Evolutionary conservation across 2,797 vertebrate genomes (phyloP).

Genomic region (Chelon labrosus): DNA sequence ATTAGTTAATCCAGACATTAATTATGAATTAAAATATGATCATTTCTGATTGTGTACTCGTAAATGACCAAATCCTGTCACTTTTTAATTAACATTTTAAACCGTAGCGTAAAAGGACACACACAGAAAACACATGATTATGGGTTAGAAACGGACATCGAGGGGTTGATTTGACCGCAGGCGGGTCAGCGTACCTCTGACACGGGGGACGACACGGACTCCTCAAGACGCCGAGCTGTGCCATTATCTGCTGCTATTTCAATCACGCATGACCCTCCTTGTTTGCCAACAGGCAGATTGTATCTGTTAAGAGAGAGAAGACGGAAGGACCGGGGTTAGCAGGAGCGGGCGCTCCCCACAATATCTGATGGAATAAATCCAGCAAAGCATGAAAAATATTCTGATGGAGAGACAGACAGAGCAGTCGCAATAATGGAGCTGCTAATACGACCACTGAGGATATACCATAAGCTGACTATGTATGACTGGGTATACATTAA

Average conservation of each 20-base stretch:
- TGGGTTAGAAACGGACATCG: conserved; percentile 35
- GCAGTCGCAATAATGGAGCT: conserved; percentile 63
- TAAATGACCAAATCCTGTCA: background rate
- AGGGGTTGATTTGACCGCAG: conserved; percentile 41
- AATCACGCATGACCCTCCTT: conserved; percentile 85
- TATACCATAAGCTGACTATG: conserved; percentile 53
- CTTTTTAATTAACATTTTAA: conserved; percentile 15
- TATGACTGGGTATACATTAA: conserved; percentile 49
- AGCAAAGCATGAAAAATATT: conserved; percentile 79
- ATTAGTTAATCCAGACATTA: too few species aligned
- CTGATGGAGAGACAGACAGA: conserved; percentile 62
- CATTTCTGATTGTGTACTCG: background rate
- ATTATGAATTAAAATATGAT: background rate
- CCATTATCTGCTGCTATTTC: conserved; percentile 87
- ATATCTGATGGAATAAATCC: conserved; percentile 75
- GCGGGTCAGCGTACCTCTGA: conserved; percentile 84
- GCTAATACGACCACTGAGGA: conserved; percentile 75
- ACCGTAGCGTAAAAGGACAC: background rate
- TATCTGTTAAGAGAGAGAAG: conserved; percentile 82
- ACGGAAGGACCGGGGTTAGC: conserved; percentile 45
- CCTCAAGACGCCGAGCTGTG: conserved; percentile 77
- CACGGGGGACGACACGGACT: conserved; percentile 63
- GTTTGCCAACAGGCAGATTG: conserved; percentile 80
- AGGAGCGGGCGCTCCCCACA: conserved; percentile 59
- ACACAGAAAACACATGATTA: conserved; percentile 11